These are phyloP conservation scores for Drosophila rubida DNA, from an alignment of 2,888 invertebrate genomes.

Conservation along the genomic window DNA sequence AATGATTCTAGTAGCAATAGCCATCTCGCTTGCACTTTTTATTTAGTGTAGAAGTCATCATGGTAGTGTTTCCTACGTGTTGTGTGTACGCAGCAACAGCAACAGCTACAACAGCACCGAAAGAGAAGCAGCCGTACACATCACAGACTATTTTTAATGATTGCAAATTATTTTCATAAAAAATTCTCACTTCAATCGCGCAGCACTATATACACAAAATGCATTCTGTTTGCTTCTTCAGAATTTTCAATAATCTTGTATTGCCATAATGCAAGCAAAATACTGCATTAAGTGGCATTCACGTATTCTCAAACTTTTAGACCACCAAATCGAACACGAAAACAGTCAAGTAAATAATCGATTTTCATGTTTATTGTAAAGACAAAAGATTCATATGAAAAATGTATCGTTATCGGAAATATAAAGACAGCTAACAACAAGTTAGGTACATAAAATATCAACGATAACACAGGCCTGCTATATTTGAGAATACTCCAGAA, in stretches of 20 bases:
- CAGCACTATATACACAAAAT: constrained; percentile 15
- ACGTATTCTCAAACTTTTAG: constrained; percentile 50
- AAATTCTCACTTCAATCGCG: constrained; percentile 15
- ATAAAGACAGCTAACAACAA: background rate
- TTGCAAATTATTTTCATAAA: constrained; percentile 3
- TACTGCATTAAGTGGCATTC: constrained; percentile 44
- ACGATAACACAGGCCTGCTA: too few relatives aligned
- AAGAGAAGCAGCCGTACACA: constrained; percentile 24
- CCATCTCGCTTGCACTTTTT: constrained; percentile 73
- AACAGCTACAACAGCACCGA: constrained; percentile 32
- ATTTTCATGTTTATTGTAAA: constrained; percentile 22
- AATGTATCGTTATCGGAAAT: constrained; percentile 9
- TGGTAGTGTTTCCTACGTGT: constrained; percentile 53
- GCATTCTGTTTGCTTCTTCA: constrained; percentile 11
- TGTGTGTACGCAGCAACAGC: constrained; percentile 71
- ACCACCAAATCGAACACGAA: constrained; percentile 61
- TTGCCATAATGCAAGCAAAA: constrained; percentile 32
- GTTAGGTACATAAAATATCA: background rate
- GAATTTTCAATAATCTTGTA: constrained; percentile 18
- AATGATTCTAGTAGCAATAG: constrained; percentile 61
- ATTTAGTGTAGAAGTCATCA: constrained; percentile 48
- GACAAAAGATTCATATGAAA: background rate
- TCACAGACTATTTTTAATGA: constrained; percentile 19
- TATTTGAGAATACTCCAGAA: too few relatives aligned
- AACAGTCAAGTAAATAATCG: constrained; percentile 44